Evolutionary conservation across 1,140 invertebrate genomes (phyloP).

Genomic region (Delia radicum): DNA sequence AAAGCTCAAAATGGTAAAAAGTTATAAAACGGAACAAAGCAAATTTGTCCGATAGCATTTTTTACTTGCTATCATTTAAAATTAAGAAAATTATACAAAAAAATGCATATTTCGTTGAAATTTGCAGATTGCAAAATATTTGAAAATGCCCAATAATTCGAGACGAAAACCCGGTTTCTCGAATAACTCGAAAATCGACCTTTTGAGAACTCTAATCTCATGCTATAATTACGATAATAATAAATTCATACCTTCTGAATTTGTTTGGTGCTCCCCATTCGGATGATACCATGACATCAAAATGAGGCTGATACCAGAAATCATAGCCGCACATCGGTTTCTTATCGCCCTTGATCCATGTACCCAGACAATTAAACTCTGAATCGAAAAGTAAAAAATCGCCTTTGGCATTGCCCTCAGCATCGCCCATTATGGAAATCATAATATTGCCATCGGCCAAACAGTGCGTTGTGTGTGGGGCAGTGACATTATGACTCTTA

Average conservation of each 20-base stretch:
- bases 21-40: too few relatives aligned
- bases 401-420: constrained; percentile 75
- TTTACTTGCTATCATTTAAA: too few relatives aligned
- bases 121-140: too few relatives aligned
- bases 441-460: constrained; percentile 80
- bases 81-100: too few relatives aligned
- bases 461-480: constrained; percentile 93
- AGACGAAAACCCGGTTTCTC: too few relatives aligned
- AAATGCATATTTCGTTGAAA: too few relatives aligned
- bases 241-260: constrained; percentile 71
- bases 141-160: too few relatives aligned
- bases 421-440: constrained; percentile 93
- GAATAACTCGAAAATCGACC: too few relatives aligned
- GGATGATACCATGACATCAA: constrained; percentile 84
- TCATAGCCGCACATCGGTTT: constrained; percentile 74
- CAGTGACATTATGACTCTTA: constrained; percentile 68
- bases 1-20: too few relatives aligned
- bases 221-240: too few relatives aligned
- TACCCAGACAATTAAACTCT: constrained; percentile 67
- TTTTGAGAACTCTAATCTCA: too few relatives aligned
- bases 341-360: constrained; percentile 66
- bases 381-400: constrained; percentile 90
- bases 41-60: too few relatives aligned
- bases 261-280: constrained; percentile 90
- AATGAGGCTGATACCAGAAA: constrained; percentile 96